Percentiles rank a stretch among this genome's conserved stretches.
Conservation (phyloP, 2,797 vertebrate genomes). For the Masticophis lateralis region DNA sequence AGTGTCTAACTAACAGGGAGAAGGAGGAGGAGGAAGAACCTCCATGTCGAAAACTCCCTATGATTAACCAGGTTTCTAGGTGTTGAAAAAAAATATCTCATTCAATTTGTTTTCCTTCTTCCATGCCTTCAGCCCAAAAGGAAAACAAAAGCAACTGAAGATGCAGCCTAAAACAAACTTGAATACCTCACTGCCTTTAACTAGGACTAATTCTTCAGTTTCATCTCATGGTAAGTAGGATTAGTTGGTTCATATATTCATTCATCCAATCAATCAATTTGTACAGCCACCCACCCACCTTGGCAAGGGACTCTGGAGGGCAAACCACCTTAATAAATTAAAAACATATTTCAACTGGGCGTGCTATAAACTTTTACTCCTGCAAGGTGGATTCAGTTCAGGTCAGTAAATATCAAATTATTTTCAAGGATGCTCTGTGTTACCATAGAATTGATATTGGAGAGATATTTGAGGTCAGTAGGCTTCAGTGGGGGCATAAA, state of each 20-base stretch:
- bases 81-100: background rate
- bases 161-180: conserved; percentile 77
- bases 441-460: background rate
- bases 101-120: conserved; percentile 30
- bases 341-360: background rate
- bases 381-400: background rate
- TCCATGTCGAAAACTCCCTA: background rate
- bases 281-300: background rate
- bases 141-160: conserved; percentile 87
- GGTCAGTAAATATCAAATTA: background rate
- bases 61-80: background rate
- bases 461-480: background rate
- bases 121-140: conserved; percentile 80
- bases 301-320: background rate
- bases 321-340: background rate
- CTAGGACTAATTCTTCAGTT: conserved; percentile 79
- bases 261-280: background rate
- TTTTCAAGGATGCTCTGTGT: background rate
- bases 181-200: conserved; percentile 80
- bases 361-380: background rate
- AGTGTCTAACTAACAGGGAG: background rate
- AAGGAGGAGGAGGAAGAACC: no score
- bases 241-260: background rate
- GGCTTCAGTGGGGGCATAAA: background rate
- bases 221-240: conserved; percentile 80